Evolutionary conservation across 2,797 vertebrate genomes (phyloP).

Genomic region (Tolypeutes matacus): DNA sequence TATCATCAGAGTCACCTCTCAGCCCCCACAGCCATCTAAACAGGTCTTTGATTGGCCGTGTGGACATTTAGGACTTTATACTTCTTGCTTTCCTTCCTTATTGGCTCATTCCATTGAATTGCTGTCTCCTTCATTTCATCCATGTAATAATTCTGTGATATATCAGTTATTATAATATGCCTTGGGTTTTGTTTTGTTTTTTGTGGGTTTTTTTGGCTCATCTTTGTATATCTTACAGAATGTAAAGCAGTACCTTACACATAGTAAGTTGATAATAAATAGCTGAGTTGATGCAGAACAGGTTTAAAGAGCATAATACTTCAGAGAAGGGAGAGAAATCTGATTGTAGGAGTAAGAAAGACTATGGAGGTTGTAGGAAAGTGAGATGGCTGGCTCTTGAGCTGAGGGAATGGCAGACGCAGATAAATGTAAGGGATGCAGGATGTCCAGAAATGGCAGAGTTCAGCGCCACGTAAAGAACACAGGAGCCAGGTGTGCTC

Average conservation of each 20-base stretch:
- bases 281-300: background rate
- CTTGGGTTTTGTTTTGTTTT: background rate
- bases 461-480: accelerated
- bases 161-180: too few relatives aligned
- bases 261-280: background rate
- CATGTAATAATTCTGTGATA: background rate
- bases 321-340: background rate
- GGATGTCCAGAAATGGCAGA: background rate
- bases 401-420: background rate
- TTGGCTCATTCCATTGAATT: background rate
- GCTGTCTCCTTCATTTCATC: background rate
- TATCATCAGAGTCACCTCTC: background rate
- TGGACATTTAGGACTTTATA: background rate
- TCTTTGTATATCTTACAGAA: background rate
- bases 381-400: background rate
- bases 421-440: too few relatives aligned
- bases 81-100: background rate
- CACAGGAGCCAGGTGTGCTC: background rate
- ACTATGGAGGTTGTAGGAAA: background rate
- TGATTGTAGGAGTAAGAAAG: background rate
- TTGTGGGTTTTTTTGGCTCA: background rate
- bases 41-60: background rate
- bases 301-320: background rate
- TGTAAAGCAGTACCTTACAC: background rate
- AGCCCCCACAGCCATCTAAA: background rate